Base-by-base conservation (phyloP, 2,113 vertebrate genomes). In the Dolichotis patagonum region DNA sequence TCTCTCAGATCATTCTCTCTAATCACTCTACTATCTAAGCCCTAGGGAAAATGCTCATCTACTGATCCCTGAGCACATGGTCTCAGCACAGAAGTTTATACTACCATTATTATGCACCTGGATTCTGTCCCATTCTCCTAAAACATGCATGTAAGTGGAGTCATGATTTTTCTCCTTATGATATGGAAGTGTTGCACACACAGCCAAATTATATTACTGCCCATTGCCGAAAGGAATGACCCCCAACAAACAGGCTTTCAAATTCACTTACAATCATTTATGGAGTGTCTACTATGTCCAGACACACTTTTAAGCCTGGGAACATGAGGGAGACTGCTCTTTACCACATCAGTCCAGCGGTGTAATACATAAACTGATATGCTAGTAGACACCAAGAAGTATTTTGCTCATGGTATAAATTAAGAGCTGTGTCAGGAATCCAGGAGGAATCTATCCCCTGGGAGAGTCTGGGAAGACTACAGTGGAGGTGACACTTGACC, bases 111-210 rank as follows among this genome's bases (percentile, higher is more conserved):
- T 20, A 22, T n/a, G 30, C 54, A 90, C 88, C 75, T 95, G 85
- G 94, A 84, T 75, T 84, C 73, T 46, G 92, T 88, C 83, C 89
- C n/a, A 41, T 54, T 87, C 62, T 94, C 82, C 78, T 94, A 69
- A 94, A 90, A 92, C 38, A 78, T 9, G 41, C 41, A 30, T 20
- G 38, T 32, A 83, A 46, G 52, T 38, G 77, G 60, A 4, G 28
- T 82, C 81, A 75, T 60, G 28, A 52, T 38, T 88, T 97, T 90
- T 85, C 91, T 95, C 85, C 60, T 84, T 58, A 49, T 90, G 95
- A 95, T 69, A 49, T 62, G 90, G 94, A 94, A 95, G 81, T 84
- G 67, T 56, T 67, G 28, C 49, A n/a, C 7, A n/a, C 38, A 56
- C 26, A 73, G 58, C 17, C 0, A 19, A 89, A 35, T 67, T 69